These are phyloP conservation scores for Cactoblastis cactorum DNA, from an alignment of 2,888 invertebrate genomes.

Conservation along the genomic window DNA sequence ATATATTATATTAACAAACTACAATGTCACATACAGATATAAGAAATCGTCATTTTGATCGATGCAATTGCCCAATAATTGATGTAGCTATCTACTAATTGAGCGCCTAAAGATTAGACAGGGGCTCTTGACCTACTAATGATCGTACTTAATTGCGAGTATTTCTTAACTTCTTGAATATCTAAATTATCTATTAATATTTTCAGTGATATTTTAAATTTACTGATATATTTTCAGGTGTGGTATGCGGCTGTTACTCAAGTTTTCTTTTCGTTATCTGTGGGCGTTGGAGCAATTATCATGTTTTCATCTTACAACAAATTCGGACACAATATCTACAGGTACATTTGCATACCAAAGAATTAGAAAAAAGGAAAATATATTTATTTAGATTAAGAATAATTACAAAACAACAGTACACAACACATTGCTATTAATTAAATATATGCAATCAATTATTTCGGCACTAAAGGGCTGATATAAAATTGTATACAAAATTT, in stretches of 20 bases:
- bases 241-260: constrained; percentile 90
- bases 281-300: constrained; percentile 85
- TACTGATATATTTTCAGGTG: constrained; percentile 63
- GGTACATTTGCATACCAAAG: constrained; percentile 53
- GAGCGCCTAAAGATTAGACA: background rate
- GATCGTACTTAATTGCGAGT: background rate
- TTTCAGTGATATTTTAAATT: background rate
- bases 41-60: no score
- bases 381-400: background rate
- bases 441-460: no score
- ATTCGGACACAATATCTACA: constrained; percentile 84
- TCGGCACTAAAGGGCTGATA: no score
- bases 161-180: background rate
- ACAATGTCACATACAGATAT: no score
- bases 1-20: background rate
- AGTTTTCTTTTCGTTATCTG: constrained; percentile 87
- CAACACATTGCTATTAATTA: no score
- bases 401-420: background rate
- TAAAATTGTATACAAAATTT: no score
- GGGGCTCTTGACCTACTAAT: background rate
- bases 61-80: no score
- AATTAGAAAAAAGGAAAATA: no score
- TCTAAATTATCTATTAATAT: background rate
- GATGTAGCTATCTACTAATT: background rate
- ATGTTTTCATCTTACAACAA: constrained; percentile 88